Conservation (phyloP, 1,140 invertebrate species). For the Macrostomum lignano region DNA sequence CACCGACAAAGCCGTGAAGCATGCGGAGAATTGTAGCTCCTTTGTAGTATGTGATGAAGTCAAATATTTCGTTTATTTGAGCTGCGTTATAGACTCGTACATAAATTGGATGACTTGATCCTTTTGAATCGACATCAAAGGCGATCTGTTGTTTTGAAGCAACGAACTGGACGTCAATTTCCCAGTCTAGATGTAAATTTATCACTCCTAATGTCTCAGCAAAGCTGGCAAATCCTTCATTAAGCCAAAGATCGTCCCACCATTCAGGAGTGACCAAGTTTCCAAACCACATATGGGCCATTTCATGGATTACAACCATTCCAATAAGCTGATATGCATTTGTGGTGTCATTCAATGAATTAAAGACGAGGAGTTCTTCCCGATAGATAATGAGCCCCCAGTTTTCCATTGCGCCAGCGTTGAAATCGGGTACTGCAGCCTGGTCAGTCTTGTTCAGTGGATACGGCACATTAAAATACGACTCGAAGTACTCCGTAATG, state of each 20-base stretch:
- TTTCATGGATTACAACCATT: constrained; percentile 27
- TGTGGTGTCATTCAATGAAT: too few relatives aligned
- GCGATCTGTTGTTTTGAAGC: constrained; percentile 12
- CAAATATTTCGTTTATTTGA: constrained; percentile 73
- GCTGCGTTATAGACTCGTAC: constrained; percentile 53
- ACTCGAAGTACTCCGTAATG: background rate
- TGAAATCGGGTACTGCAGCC: constrained; percentile 61
- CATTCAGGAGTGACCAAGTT: constrained; percentile 42
- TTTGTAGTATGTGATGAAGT: constrained; percentile 66
- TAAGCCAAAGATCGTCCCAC: constrained; percentile 31
- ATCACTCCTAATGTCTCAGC: constrained; percentile 17
- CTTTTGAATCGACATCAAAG: constrained; percentile 57
- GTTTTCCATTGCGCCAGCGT: constrained; percentile 64
- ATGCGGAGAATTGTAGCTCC: too few relatives aligned
- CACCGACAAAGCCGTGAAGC: too few relatives aligned
- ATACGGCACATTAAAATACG: constrained; percentile 3
- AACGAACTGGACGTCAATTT: too few relatives aligned
- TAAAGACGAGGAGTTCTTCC: too few relatives aligned
- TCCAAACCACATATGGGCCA: constrained; percentile 44
- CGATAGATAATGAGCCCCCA: constrained; percentile 32
- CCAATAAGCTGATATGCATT: constrained; percentile 16
- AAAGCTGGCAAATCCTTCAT: constrained; percentile 30
- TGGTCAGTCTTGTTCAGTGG: background rate
- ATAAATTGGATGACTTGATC: constrained; percentile 64
- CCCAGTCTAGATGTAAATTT: constrained; percentile 48